phyloP scores from a whole-genome alignment of 2,113 vertebrate genomes.

The Caranx melampygus region DNA sequence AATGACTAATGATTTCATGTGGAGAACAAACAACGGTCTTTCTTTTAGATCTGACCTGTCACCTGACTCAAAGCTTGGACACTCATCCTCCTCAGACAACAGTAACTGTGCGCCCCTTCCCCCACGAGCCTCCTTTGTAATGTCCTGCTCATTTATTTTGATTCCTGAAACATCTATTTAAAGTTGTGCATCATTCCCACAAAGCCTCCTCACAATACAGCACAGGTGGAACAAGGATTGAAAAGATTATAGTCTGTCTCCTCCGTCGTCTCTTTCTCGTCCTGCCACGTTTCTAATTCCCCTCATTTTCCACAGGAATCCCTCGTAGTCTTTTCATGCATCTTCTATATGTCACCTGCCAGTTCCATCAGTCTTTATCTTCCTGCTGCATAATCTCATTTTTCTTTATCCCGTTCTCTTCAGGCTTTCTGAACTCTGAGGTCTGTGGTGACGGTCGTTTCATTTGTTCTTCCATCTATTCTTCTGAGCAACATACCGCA shows the following conservation, averaged over 20 bases:
- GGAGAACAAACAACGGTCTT: no score
- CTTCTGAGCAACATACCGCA: not conserved
- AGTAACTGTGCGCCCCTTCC: no score
- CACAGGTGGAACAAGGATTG: not conserved
- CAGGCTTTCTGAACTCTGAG: not conserved
- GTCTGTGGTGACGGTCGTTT: not conserved
- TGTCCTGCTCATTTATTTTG: not conserved
- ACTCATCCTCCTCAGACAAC: no score
- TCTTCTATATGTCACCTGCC: constrained; percentile 26
- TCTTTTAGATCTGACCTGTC: no score
- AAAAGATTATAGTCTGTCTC: not conserved
- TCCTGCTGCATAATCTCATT: not conserved
- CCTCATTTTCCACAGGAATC: constrained; percentile 14
- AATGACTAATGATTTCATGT: no score
- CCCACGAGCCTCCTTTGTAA: not conserved
- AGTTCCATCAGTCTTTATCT: constrained; percentile 12
- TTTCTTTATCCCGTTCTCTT: not conserved
- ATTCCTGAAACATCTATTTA: not conserved
- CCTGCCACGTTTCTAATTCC: constrained; percentile 5
- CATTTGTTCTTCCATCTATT: not conserved
- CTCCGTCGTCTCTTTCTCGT: not conserved
- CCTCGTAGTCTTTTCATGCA: constrained; percentile 7
- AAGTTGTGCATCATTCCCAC: not conserved
- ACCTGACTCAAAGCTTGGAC: no score
- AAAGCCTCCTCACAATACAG: not conserved